Conservation (phyloP, 2,113 vertebrate species). For the Thamnaconus septentrionalis region DNA sequence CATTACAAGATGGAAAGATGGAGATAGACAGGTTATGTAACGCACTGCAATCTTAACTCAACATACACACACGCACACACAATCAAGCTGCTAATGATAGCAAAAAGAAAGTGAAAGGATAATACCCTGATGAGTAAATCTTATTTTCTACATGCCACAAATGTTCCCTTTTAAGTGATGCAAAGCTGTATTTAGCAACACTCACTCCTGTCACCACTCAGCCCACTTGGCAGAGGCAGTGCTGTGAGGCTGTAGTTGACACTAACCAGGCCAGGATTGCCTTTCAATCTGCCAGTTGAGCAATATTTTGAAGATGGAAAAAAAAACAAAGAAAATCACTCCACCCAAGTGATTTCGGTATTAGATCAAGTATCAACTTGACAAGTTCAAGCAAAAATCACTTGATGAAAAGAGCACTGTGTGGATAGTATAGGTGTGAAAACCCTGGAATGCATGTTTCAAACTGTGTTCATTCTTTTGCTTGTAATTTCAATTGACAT, state of each 20-base stretch:
- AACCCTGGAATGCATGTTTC: slow-evolving; percentile 59
- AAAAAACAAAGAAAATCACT: slow-evolving; percentile 44
- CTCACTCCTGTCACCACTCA: neutral
- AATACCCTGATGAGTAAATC: slow-evolving; percentile 42
- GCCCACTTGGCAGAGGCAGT: neutral
- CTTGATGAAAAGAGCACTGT: slow-evolving; percentile 43
- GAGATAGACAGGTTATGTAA: too few relatives aligned
- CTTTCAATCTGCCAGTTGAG: slow-evolving; percentile 48
- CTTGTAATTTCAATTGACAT: too few relatives aligned
- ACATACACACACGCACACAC: too few relatives aligned
- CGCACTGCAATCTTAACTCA: too few relatives aligned
- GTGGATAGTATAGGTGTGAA: slow-evolving; percentile 58
- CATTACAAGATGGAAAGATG: too few relatives aligned
- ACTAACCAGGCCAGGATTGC: slow-evolving; percentile 4
- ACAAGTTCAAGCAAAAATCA: slow-evolving; percentile 64
- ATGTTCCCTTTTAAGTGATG: slow-evolving; percentile 18
- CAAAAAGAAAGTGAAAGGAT: slow-evolving; percentile 10
- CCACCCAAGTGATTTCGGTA: slow-evolving; percentile 42
- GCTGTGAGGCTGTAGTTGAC: slow-evolving; percentile 2
- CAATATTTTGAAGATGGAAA: slow-evolving; percentile 11
- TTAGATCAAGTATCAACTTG: slow-evolving; percentile 63
- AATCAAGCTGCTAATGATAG: too few relatives aligned
- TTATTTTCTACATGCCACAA: slow-evolving; percentile 16
- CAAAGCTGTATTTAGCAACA: slow-evolving; percentile 18
- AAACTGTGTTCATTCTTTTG: slow-evolving; percentile 23